Evolutionary conservation across 1,140 invertebrate species (phyloP), one percentile per base, ranked within the genome.

Genomic region (Drosophila malerkotliana): DNA sequence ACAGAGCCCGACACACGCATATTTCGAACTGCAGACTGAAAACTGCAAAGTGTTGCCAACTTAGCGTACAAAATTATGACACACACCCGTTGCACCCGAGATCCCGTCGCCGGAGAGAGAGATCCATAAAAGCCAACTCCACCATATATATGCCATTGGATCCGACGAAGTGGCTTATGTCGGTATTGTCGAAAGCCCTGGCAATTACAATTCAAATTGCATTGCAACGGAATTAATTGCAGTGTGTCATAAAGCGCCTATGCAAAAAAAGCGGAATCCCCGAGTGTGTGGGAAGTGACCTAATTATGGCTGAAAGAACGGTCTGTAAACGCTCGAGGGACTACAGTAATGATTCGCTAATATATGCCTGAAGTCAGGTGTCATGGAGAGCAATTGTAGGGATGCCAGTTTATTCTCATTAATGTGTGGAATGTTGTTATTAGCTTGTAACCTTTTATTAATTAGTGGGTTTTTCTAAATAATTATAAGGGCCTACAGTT

Each of bases 31-130:
- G 34, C 10, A 37, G 1, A 12, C 34, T 88, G 58, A 63, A 66
- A 72, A 48, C 67, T 80, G 84, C 76, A 89, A 88, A 88, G 61
- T 88, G 83, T 88, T 88, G 83, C 84, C 83, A 88, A 89, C 84
- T 88, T 88, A 90, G 77, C 83, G 84, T 89, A 83, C 79, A 89
- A 79, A 84, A 84, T 89, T 82, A 89, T 90, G 63, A 72, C 81
- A 77, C 71, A 78, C 44, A 24, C 44, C 58, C 61, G 34, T 62
- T 56, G 4, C 9, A 10, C 34, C 9, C 34, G 8, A 26, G 59
- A 62, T 53, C 30, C 39, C 53, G 32, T 9, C 52, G 5, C 5
- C 6, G 26, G 26, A 41, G 12, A 34, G 51, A 18, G 18, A 56
- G 72, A 63, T 58, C 53, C 68, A 72, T 68, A 68, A 68, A 59